Evolutionary conservation across 37 sponge, comb jelly and placozoan genomes (phyloP).

Genomic region (Haliclona indistincta): DNA sequence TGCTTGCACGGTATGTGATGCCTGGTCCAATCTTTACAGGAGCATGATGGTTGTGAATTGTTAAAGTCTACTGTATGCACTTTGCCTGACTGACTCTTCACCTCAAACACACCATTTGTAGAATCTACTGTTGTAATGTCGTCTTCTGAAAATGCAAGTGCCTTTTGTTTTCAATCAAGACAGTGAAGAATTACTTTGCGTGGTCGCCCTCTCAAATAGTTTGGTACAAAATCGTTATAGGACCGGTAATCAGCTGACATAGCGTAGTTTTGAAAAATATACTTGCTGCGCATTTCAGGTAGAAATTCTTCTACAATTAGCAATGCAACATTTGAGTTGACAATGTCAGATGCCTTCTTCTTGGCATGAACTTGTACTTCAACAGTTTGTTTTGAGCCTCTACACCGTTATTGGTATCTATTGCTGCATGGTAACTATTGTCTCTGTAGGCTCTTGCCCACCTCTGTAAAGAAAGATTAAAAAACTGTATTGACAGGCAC

Average conservation of each 20-base stretch:
- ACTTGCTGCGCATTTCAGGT: conserved; percentile 18
- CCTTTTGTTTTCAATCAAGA: conserved; percentile 14
- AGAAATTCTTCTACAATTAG: conserved; percentile 18
- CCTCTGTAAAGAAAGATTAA: conserved; percentile 3
- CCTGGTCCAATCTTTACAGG: no score
- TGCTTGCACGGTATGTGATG: no score
- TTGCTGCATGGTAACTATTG: conserved; percentile 4
- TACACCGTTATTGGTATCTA: conserved; percentile 29
- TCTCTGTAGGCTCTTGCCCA: conserved; percentile 32
- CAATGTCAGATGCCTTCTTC: conserved; percentile 3
- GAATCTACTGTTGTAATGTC: not conserved
- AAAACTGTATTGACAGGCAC: not conserved
- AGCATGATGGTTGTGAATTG: no score
- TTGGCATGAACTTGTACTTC: conserved; percentile 28
- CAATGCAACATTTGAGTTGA: not conserved
- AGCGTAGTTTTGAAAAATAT: not conserved
- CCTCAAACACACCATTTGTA: no score
- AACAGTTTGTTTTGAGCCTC: conserved; percentile 32
- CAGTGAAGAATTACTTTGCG: conserved; percentile 13
- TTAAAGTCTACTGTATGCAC: no score
- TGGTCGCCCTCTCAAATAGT: conserved; percentile 15
- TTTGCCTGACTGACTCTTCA: no score
- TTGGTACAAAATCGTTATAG: conserved; percentile 21
- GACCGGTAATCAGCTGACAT: conserved; percentile 6
- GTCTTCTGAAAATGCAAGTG: not conserved